phyloP scores from a whole-genome alignment of 2,888 invertebrate genomes.

The Archips crataeganus region DNA sequence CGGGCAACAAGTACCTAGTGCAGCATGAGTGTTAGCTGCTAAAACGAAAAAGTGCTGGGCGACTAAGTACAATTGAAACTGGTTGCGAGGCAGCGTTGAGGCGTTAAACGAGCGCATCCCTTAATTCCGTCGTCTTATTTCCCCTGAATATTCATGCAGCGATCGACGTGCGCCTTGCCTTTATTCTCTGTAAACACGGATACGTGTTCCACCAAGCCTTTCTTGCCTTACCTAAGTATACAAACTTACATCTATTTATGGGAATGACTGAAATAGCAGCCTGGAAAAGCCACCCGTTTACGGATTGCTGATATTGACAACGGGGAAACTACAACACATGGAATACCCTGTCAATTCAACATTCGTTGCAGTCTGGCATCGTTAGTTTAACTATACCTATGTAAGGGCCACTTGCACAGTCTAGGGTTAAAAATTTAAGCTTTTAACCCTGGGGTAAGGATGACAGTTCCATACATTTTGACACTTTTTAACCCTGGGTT shows the following conservation, averaged over 20 bases:
- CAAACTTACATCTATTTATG: conserved; percentile 49
- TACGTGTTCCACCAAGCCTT: conserved; percentile 72
- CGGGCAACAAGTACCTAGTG: too few species aligned
- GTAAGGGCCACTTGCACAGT: too few species aligned
- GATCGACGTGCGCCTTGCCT: conserved; percentile 71
- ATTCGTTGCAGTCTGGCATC: not conserved
- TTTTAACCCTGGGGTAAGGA: too few species aligned
- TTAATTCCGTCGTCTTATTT: conserved; percentile 44
- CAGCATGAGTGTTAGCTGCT: not conserved
- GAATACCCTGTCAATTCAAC: too few species aligned
- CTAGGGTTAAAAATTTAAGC: too few species aligned
- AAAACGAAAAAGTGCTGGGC: not conserved
- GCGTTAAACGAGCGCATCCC: conserved; percentile 8
- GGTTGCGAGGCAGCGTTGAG: not conserved
- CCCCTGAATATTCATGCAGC: conserved; percentile 75
- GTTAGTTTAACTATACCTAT: not conserved
- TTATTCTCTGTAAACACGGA: conserved; percentile 76
- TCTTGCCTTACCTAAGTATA: conserved; percentile 69
- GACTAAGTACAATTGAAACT: not conserved
- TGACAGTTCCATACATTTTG: too few species aligned
- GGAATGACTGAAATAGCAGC: not conserved
- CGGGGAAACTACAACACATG: not conserved
- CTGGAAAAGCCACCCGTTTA: not conserved
- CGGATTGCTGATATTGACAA: not conserved
- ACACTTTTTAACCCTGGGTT: too few species aligned